phyloP scores from a whole-genome alignment of 1,140 invertebrate species.

The Anoplophora glabripennis region DNA sequence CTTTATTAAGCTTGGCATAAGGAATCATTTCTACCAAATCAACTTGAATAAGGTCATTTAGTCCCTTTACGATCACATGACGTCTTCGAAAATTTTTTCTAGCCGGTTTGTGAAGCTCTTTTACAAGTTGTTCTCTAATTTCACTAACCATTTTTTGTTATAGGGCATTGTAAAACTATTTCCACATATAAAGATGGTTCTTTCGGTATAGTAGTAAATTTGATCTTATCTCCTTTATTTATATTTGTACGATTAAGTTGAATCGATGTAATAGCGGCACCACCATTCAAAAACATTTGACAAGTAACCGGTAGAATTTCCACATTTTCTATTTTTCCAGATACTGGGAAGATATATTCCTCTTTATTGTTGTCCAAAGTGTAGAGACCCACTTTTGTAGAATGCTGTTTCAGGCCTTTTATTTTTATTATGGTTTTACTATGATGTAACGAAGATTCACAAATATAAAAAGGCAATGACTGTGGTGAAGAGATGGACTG shows the following conservation, averaged over 20 bases:
- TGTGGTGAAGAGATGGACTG: not conserved
- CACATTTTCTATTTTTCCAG: not conserved
- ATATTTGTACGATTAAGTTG: not conserved
- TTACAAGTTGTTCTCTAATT: slow-evolving; percentile 14
- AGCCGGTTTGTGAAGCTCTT: slow-evolving; percentile 44
- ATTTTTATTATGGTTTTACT: too few relatives aligned
- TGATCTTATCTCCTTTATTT: not conserved
- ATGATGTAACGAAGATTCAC: too few relatives aligned
- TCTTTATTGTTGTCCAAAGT: slow-evolving; percentile 7
- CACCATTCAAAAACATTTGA: slow-evolving; percentile 3
- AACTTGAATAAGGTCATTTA: slow-evolving; percentile 48
- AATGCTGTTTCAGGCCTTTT: too few relatives aligned
- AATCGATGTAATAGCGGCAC: not conserved
- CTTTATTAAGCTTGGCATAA: slow-evolving; percentile 44
- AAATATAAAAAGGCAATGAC: too few relatives aligned
- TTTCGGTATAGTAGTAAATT: not conserved
- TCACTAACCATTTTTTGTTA: slow-evolving; percentile 2
- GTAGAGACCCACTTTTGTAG: too few relatives aligned
- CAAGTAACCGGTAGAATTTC: not conserved
- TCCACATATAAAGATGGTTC: not conserved
- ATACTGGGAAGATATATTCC: not conserved
- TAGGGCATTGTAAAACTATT: slow-evolving; percentile 13
- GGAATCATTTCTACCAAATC: slow-evolving; percentile 48
- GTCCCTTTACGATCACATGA: slow-evolving; percentile 40
- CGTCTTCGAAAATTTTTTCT: slow-evolving; percentile 30